phyloP scores from a whole-genome alignment of 2,797 vertebrate species.

The Cottoperca gobio region DNA sequence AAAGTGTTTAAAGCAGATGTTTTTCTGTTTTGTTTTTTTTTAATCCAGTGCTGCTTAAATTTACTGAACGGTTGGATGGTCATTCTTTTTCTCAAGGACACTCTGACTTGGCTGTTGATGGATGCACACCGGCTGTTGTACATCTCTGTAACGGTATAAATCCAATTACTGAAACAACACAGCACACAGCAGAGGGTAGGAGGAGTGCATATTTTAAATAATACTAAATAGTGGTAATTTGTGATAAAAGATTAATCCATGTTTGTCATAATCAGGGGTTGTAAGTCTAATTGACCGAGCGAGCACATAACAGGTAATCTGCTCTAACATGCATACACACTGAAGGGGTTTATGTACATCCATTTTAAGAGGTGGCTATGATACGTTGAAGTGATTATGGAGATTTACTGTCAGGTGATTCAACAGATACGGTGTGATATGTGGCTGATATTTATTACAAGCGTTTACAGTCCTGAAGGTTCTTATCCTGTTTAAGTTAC shows the following conservation, averaged over 20 bases:
- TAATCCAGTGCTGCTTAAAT: conserved; percentile 32
- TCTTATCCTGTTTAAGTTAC: conserved; percentile 43
- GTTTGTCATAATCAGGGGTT: background rate
- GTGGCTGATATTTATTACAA: conserved; percentile 28
- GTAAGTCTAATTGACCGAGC: background rate
- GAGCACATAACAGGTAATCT: background rate
- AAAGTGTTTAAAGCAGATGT: conserved; percentile 18
- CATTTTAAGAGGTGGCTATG: background rate
- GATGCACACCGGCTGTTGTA: conserved; percentile 23
- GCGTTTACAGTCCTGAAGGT: conserved; percentile 28
- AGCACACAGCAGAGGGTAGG: conserved; percentile 2
- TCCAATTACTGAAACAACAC: conserved; percentile 24
- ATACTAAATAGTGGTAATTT: background rate
- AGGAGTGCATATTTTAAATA: background rate
- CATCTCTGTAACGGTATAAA: conserved; percentile 6
- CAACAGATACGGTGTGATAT: conserved; percentile 20
- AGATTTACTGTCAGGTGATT: conserved; percentile 15
- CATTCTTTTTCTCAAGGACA: conserved; percentile 43
- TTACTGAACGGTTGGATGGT: conserved; percentile 16
- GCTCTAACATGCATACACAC: background rate
- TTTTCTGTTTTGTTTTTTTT: conserved; percentile 15
- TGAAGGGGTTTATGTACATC: background rate
- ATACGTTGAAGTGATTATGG: conserved; percentile 31
- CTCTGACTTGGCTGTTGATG: conserved; percentile 27
- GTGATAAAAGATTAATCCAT: background rate